Evolutionary conservation across 1,140 invertebrate genomes (phyloP), one percentile per base, ranked within the genome.

Genomic region (Drosophila quadrilineata): DNA sequence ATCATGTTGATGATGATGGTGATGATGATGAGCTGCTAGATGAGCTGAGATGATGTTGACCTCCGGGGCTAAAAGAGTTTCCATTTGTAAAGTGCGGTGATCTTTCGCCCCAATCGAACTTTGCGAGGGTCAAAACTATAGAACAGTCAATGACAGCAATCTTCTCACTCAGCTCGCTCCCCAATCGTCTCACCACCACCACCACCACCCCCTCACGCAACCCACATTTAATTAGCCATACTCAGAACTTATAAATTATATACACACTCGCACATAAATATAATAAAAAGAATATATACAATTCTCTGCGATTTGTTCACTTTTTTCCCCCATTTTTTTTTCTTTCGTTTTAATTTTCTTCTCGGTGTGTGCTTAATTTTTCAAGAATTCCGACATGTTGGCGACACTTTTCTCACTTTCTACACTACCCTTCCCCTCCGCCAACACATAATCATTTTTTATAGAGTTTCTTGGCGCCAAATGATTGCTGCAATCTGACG

Each of bases 91-190:
- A 82, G 77, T 84, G 69, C 76, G 76, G 40, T 70, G 77, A 84
- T 84, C 77, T 82, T 84, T 82, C 21, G 53, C 56, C 59, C 52
- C 69, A 77, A 54, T 77, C 77, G 77, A 84, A 84, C 77, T 84
- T 85, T 77, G 69, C 65, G 77, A 84, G 77, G 77, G 77, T 84
- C 77, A 84, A 66, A 84, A 84, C 77, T 85, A 84, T 84, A 74
- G 70, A 71, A 33, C 77, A 85, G 77, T 84, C 77, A 84, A 84
- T 84, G 79, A 73, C 77, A 84, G 75, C 53, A 43, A 21, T 49
- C 16, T 53, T 53, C 48, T 14, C 36, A 49, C 28, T 35, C 66
- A 52, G 31, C 21, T 10, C 22, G 0, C 19, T 14, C 9, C 31
- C 50, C 16, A 8, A 2, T 2, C 45, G 12, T 9, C 19, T 26